Conservation (phyloP, 2,797 vertebrate species). For the Melanotaenia trifasciata region DNA sequence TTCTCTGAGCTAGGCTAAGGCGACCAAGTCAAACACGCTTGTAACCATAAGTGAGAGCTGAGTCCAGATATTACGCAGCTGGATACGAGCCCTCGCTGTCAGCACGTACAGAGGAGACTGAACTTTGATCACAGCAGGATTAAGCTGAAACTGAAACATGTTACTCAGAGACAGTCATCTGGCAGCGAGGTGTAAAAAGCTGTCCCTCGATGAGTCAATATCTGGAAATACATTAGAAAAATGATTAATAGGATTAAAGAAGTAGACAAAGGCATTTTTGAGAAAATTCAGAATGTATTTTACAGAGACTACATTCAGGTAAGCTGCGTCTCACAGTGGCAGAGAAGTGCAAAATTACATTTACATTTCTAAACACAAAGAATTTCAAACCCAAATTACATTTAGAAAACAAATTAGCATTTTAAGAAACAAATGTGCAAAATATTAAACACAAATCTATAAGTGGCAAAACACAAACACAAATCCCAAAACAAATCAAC, state of each 20-base stretch:
- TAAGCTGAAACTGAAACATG: constrained; percentile 26
- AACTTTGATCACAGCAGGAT: constrained; percentile 62
- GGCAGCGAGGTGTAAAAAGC: constrained; percentile 32
- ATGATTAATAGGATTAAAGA: constrained; percentile 52
- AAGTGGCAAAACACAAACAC: too few relatives aligned
- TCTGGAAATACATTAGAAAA: constrained; percentile 18
- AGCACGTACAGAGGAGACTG: constrained; percentile 19
- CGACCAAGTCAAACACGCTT: constrained; percentile 39
- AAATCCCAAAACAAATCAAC: too few relatives aligned
- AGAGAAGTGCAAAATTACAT: too few relatives aligned
- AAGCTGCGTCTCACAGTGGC: too few relatives aligned
- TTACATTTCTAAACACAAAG: too few relatives aligned
- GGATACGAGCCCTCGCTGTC: constrained; percentile 31
- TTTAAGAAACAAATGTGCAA: too few relatives aligned
- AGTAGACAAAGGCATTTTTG: background rate
- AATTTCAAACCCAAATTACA: too few relatives aligned
- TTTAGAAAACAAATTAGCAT: too few relatives aligned
- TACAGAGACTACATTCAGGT: constrained; percentile 2
- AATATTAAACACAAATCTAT: too few relatives aligned
- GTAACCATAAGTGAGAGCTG: constrained; percentile 1
- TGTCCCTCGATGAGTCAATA: constrained; percentile 40
- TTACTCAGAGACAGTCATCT: constrained; percentile 30
- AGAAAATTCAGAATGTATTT: constrained; percentile 78
- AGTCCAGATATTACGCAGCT: constrained; percentile 28
- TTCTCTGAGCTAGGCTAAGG: constrained; percentile 23